Base-by-base conservation (phyloP, 23 tunicate genomes). In the Trididemnum clinides region DNA sequence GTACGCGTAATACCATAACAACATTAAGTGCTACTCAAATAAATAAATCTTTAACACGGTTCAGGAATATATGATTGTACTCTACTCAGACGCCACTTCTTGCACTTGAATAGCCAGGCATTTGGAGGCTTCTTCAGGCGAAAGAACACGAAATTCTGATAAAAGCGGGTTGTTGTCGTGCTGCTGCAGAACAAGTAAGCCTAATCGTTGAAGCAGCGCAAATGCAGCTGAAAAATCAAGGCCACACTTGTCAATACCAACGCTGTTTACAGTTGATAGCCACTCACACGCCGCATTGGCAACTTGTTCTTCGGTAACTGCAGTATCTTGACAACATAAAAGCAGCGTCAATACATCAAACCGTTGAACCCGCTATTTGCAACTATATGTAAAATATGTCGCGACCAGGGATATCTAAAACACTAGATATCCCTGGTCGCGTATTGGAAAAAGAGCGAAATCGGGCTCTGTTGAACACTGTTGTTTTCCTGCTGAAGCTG, bases 281-380 rank as follows among this genome's bases (percentile, higher is more conserved):
- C 91, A 87, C 32, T 35, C 26, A 21, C 72, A 29, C 21, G 85
- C 91, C 1, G 71, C 80, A 32, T 66, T 33, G 27, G 72, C 66
- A 0, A 87, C 77, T 26, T 87, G 80, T 5, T 28, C 58, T 38
- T 87, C 84, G 30, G 85, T 62, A 25, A 87, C 80, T 18, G 38
- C 26, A 20, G 2, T 23, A 4, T 58, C 91, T 87, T 36, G 15
- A 44, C 59, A 18, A 10, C 6, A 33, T 59, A 59, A 59, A 44
- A n/a, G n/a, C n/a, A n/a, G n/a, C n/a, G n/a, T n/a, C n/a, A n/a
- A n/a, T n/a, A n/a, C n/a, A n/a, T n/a, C n/a, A n/a, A n/a, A n/a
- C n/a, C n/a, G n/a, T n/a, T n/a, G n/a, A n/a, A n/a, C n/a, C n/a
- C n/a, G n/a, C n/a, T n/a, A n/a, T n/a, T n/a, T n/a, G n/a, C n/a